These are phyloP conservation scores for Lasiurus borealis DNA, from an alignment of 2,113 vertebrate genomes.

Conservation along the genomic window DNA sequence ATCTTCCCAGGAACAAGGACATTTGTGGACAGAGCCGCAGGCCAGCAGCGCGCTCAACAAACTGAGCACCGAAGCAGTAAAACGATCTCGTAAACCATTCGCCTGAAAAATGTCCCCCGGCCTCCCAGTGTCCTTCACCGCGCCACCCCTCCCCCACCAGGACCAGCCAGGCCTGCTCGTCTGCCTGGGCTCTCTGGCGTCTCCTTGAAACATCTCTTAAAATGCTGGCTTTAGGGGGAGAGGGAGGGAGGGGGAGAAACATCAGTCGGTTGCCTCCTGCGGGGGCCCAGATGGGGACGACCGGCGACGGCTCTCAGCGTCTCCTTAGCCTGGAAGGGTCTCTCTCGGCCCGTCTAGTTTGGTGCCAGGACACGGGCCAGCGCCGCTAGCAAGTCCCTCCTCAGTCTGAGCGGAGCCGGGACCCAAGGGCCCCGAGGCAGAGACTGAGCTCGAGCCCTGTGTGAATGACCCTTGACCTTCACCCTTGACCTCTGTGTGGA, in stretches of 20 bases:
- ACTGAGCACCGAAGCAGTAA: not conserved
- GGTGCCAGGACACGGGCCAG: not conserved
- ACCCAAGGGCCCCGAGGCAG: not conserved
- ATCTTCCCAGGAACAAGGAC: not conserved
- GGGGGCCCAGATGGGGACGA: no score
- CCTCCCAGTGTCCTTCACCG: not conserved
- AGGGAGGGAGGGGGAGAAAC: no score
- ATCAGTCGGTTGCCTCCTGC: not conserved
- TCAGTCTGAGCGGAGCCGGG: not conserved
- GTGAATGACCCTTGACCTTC: not conserved
- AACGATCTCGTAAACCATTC: not conserved
- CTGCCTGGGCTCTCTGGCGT: not conserved
- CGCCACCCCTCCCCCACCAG: not conserved
- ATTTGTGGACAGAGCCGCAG: not conserved
- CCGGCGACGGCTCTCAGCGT: not conserved
- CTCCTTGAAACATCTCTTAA: not conserved
- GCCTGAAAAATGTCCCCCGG: not conserved
- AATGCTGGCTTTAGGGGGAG: no score
- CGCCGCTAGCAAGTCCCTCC: not conserved
- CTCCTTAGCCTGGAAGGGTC: not conserved
- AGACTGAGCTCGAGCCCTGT: fast-evolving
- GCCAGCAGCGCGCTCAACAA: not conserved
- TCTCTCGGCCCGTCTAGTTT: not conserved
- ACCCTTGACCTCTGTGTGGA: not conserved
- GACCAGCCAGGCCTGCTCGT: not conserved